These are phyloP conservation scores for Volucella inanis DNA, from an alignment of 2,888 invertebrate species.

Conservation along the genomic window DNA sequence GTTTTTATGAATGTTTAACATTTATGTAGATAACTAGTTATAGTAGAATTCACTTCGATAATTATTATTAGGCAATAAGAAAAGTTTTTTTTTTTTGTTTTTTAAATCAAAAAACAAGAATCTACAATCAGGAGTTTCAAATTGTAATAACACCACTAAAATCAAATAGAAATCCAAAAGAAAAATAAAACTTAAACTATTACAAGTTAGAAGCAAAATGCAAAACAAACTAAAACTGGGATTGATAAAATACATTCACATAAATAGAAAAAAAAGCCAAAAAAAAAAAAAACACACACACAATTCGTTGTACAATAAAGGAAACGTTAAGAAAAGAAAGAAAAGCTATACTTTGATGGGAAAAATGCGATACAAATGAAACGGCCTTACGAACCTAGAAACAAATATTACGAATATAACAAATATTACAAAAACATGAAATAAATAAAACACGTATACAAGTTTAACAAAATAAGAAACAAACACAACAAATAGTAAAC, in stretches of 20 bases:
- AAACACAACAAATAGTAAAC: constrained; percentile 40
- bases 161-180: constrained; percentile 65
- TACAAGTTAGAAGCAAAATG: constrained; percentile 43
- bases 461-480: not conserved
- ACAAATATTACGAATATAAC: constrained; percentile 78
- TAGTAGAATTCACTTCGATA: constrained; percentile 41
- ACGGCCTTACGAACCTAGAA: constrained; percentile 76
- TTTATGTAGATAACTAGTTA: constrained; percentile 59
- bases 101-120: constrained; percentile 36
- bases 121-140: constrained; percentile 77
- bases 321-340: constrained; percentile 10
- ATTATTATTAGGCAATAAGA: too few species aligned
- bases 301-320: constrained; percentile 25
- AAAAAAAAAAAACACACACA: constrained; percentile 30
- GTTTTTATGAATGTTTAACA: constrained; percentile 72
- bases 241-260: constrained; percentile 58
- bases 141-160: constrained; percentile 57
- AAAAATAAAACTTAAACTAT: constrained; percentile 60
- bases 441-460: constrained; percentile 38
- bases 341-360: constrained; percentile 46
- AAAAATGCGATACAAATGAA: constrained; percentile 75
- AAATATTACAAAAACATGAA: constrained; percentile 68
- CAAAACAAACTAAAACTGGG: constrained; percentile 34
- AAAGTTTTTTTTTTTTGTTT: constrained; percentile 44
- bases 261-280: constrained; percentile 34